These are phyloP conservation scores for Alectoris magna DNA, from an alignment of 2,797 vertebrate species.

Conservation along the genomic window DNA sequence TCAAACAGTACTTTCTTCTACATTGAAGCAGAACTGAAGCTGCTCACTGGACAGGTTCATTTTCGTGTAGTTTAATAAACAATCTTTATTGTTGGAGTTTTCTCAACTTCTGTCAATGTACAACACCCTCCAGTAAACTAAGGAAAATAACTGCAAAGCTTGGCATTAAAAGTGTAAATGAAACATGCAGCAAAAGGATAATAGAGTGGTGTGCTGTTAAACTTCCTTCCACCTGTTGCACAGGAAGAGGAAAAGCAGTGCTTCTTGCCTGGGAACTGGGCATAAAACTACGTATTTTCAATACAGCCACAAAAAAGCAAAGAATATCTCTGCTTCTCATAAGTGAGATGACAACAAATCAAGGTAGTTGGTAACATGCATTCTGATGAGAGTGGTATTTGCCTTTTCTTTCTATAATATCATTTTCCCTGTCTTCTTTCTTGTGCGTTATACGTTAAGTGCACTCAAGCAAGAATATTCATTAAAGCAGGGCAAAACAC, in stretches of 20 bases:
- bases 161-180: not conserved
- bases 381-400: not conserved
- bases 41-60: not conserved
- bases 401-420: not conserved
- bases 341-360: not conserved
- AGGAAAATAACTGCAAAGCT: not conserved
- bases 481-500: not conserved
- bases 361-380: not conserved
- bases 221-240: not conserved
- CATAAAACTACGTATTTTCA: not conserved
- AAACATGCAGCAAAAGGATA: not conserved
- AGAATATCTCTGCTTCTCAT: conserved; percentile 21
- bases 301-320: not conserved
- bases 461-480: not conserved
- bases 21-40: not conserved
- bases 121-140: not conserved
- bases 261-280: not conserved
- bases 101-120: not conserved
- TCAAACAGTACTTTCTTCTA: not conserved
- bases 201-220: not conserved
- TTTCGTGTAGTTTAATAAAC: conserved; percentile 20
- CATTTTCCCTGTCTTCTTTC: not conserved
- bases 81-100: not conserved
- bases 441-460: not conserved
- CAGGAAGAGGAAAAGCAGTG: not conserved